Conservation (phyloP, 1,140 invertebrate species). For the Drosophila pallidifrons region DNA sequence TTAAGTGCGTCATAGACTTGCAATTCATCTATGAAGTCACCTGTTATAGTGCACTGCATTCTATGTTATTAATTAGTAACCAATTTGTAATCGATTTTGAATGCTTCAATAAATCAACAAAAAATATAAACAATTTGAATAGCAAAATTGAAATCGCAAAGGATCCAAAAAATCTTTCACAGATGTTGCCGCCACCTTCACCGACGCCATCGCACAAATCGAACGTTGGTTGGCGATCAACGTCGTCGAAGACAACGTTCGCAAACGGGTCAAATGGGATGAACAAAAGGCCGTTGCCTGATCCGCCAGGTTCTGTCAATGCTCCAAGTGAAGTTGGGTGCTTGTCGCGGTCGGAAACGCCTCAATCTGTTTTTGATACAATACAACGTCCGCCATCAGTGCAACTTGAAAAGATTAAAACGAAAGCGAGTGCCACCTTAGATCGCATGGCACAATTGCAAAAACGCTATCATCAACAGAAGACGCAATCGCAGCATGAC, state of each 20-base stretch:
- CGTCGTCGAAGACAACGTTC: conserved; percentile 16
- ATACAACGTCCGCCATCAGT: conserved; percentile 82
- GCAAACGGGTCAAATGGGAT: conserved; percentile 38
- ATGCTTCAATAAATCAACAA: conserved; percentile 74
- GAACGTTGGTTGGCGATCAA: conserved; percentile 63
- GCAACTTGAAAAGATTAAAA: conserved; percentile 84
- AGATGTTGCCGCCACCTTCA: conserved; percentile 76
- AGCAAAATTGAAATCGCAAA: conserved; percentile 39
- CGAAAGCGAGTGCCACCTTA: conserved; percentile 78
- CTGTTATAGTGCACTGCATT: conserved; percentile 18
- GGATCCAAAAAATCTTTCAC: conserved; percentile 49
- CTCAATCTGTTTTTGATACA: conserved; percentile 80
- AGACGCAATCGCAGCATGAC: conserved; percentile 79
- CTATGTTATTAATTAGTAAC: conserved; percentile 58
- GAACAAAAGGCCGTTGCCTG: conserved; percentile 79
- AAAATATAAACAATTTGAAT: conserved; percentile 25
- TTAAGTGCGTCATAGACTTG: conserved; percentile 7
- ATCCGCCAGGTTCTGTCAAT: conserved; percentile 63
- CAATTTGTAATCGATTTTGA: conserved; percentile 71
- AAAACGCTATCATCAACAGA: conserved; percentile 89
- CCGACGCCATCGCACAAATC: conserved; percentile 78
- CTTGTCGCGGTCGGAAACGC: conserved; percentile 78
- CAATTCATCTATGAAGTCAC: conserved; percentile 19
- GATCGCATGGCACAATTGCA: conserved; percentile 86
- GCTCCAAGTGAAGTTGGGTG: conserved; percentile 65